Evolutionary conservation across 2,113 vertebrate species (phyloP).

Genomic region (Eleginops maclovinus): DNA sequence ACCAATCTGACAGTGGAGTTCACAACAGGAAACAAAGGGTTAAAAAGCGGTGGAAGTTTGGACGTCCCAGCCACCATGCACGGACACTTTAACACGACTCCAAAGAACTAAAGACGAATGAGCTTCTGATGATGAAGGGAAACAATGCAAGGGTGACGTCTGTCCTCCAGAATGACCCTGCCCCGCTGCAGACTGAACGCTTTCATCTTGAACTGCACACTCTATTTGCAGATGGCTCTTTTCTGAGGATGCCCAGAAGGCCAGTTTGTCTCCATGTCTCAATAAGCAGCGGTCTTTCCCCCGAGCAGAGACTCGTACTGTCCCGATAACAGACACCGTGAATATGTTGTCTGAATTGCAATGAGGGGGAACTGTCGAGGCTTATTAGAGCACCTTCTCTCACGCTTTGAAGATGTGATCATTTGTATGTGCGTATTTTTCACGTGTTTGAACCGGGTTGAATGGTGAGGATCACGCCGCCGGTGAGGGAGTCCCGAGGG

Average conservation of each 20-base stretch:
- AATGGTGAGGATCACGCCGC: conserved; percentile 15
- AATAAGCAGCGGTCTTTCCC: conserved; percentile 30
- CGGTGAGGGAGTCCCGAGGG: conserved; percentile 46
- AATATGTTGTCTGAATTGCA: conserved; percentile 57
- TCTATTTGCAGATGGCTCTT: conserved; percentile 26
- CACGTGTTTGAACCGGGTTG: conserved; percentile 34
- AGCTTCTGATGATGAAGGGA: not conserved
- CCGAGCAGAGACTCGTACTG: conserved; percentile 1
- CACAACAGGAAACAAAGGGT: too few relatives aligned
- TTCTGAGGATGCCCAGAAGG: conserved; percentile 38
- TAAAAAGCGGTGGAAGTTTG: too few relatives aligned
- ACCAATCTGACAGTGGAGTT: too few relatives aligned
- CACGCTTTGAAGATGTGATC: conserved; percentile 45
- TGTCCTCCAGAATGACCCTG: not conserved
- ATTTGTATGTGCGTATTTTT: conserved; percentile 60
- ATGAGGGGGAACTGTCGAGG: conserved; percentile 48
- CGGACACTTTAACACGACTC: not conserved
- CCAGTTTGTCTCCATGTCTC: conserved; percentile 42
- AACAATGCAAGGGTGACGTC: not conserved
- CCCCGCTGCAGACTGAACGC: too few relatives aligned
- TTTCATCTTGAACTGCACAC: not conserved
- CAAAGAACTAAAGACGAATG: not conserved
- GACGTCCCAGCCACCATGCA: not conserved
- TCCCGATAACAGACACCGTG: conserved; percentile 20
- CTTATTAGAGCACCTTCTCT: conserved; percentile 25